These are phyloP conservation scores for Tetramorium parvispinum DNA, from an alignment of 1,140 invertebrate genomes.

Conservation along the genomic window DNA sequence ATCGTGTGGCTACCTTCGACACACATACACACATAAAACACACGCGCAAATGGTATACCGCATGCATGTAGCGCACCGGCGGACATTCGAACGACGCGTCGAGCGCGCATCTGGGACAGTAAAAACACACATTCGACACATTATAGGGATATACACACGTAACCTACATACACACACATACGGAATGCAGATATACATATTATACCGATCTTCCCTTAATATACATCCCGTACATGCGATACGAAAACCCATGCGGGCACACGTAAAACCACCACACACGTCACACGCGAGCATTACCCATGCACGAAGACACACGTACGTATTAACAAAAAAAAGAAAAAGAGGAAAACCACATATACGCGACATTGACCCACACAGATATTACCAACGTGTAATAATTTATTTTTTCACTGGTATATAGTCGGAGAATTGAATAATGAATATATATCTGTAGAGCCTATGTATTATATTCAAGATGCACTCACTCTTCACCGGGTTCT, in stretches of 20 bases:
- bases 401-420: conserved; percentile 86
- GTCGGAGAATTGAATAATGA: conserved; percentile 82
- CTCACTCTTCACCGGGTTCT: conserved; percentile 80
- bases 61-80: not conserved
- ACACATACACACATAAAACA: not conserved
- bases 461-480: conserved; percentile 84
- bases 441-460: conserved; percentile 86
- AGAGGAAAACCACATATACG: conserved; percentile 42
- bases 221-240: conserved; percentile 22
- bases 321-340: conserved; percentile 11
- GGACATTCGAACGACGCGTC: conserved; percentile 51
- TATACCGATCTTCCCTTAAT: conserved; percentile 40
- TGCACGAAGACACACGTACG: conserved; percentile 30
- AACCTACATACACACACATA: not conserved
- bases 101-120: conserved; percentile 47
- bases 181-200: not conserved
- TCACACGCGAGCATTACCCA: conserved; percentile 19
- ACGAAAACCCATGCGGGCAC: conserved; percentile 33
- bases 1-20: conserved; percentile 43
- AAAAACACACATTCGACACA: conserved; percentile 22
- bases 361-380: conserved; percentile 79
- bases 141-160: conserved; percentile 17
- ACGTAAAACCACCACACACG: conserved; percentile 14
- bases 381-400: conserved; percentile 85
- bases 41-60: not conserved